phyloP scores from a whole-genome alignment of 2,797 vertebrate species.

The Gymnocypris eckloni region DNA sequence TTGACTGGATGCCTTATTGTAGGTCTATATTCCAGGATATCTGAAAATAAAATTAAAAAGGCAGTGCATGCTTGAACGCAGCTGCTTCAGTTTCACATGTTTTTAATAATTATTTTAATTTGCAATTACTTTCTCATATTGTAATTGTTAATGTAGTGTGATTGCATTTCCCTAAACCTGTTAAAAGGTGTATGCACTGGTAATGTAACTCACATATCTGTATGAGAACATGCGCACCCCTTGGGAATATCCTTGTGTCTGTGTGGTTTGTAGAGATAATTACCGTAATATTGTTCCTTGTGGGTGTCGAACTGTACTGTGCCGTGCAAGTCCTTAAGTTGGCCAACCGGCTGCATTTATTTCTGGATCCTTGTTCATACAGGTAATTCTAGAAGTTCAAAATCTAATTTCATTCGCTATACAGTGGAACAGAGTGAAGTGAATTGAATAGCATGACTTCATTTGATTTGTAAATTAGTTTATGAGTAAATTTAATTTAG shows the following conservation, averaged over 20 bases:
- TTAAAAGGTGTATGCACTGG: conserved; percentile 1
- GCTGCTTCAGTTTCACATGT: background rate
- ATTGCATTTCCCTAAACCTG: conserved; percentile 21
- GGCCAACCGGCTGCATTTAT: background rate
- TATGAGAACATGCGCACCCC: conserved; percentile 37
- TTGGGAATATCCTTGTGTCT: conserved; percentile 28
- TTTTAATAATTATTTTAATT: conserved; percentile 19
- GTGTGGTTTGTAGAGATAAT: conserved; percentile 33
- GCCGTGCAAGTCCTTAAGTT: background rate
- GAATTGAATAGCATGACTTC: background rate
- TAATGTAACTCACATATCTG: conserved; percentile 14
- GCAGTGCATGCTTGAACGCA: background rate
- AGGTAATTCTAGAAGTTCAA: conserved; percentile 6
- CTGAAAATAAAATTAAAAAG: background rate
- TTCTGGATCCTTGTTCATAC: background rate
- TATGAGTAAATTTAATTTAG: background rate
- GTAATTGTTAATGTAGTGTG: background rate
- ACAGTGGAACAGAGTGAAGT: background rate
- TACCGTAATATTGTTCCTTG: conserved; percentile 19
- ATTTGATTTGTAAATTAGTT: conserved; percentile 6
- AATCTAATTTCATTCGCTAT: background rate
- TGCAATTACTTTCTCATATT: background rate
- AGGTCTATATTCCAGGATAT: background rate
- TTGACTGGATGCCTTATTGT: background rate
- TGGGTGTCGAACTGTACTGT: conserved; percentile 1